phyloP scores from a whole-genome alignment of 2,888 invertebrate genomes.

The Alsophila aescularia region DNA sequence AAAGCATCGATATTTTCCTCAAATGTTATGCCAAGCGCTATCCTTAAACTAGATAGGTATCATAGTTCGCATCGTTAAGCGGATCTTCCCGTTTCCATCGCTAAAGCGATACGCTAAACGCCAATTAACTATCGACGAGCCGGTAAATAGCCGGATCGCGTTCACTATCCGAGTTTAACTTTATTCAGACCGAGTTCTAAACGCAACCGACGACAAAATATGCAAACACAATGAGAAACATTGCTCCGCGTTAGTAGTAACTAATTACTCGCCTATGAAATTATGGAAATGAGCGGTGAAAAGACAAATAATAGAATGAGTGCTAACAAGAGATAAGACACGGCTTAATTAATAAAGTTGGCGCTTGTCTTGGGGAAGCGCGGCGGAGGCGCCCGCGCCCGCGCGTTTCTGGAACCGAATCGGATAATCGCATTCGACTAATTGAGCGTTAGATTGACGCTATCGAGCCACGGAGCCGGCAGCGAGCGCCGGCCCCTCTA shows the following conservation, averaged over 20 bases:
- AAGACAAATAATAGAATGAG: slow-evolving; percentile 85
- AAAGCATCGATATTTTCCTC: not conserved
- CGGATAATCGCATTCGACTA: slow-evolving; percentile 82
- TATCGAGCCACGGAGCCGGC: slow-evolving; percentile 68
- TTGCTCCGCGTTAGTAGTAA: slow-evolving; percentile 74
- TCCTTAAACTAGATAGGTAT: not conserved
- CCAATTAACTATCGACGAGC: slow-evolving; percentile 18
- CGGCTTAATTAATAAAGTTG: slow-evolving; percentile 85
- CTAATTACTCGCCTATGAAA: slow-evolving; percentile 82
- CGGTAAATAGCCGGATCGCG: slow-evolving; percentile 32
- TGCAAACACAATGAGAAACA: slow-evolving; percentile 76
- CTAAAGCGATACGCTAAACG: slow-evolving; percentile 22
- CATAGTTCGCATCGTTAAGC: not conserved
- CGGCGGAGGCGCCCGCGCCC: slow-evolving; percentile 61
- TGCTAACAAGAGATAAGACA: slow-evolving; percentile 85
- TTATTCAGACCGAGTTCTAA: slow-evolving; percentile 63
- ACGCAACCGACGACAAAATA: slow-evolving; percentile 74
- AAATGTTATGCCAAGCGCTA: too few relatives aligned
- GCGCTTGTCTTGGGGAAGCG: slow-evolving; percentile 75
- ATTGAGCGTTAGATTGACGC: slow-evolving; percentile 84
- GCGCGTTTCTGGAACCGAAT: slow-evolving; percentile 75
- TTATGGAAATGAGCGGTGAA: slow-evolving; percentile 84
- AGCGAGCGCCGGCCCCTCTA: slow-evolving; percentile 42
- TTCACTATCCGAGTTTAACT: slow-evolving; percentile 51
- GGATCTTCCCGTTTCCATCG: not conserved